Percentiles rank a stretch among this genome's conserved stretches.
phyloP scores from a whole-genome alignment of 2,797 vertebrate genomes.

The Scyliorhinus canicula region DNA sequence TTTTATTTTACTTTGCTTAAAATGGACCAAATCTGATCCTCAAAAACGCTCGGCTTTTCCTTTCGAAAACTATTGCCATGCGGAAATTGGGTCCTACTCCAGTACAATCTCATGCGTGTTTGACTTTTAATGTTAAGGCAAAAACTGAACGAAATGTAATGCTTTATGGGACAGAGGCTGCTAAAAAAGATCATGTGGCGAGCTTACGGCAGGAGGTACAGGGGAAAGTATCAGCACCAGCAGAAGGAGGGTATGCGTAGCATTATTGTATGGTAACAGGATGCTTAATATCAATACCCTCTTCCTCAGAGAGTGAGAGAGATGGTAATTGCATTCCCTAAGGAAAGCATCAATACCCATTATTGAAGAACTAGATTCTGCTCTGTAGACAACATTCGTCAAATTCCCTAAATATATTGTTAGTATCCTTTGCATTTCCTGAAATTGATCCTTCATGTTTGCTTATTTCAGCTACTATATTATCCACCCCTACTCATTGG shows the following conservation, averaged over 20 bases:
- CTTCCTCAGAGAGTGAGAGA: conserved; percentile 13
- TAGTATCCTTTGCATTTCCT: conserved; percentile 12
- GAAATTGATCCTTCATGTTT: conserved; percentile 28
- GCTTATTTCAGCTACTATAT: conserved; percentile 17
- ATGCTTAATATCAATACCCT: neutral
- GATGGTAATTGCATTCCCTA: conserved; percentile 16
- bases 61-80: neutral
- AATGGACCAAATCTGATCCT: neutral
- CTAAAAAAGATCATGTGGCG: neutral
- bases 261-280: neutral
- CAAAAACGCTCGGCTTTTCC: neutral
- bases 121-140: neutral
- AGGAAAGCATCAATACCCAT: conserved; percentile 21
- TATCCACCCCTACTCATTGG: neutral
- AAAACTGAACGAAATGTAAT: neutral
- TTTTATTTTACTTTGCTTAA: neutral
- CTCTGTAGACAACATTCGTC: neutral
- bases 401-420: conserved; percentile 24
- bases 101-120: neutral
- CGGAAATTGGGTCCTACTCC: neutral
- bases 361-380: conserved; percentile 26
- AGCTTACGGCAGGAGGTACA: neutral
- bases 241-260: neutral
- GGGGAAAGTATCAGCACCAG: neutral
- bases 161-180: neutral